Evolutionary conservation across 2,888 invertebrate genomes (phyloP).

Genomic region (Dioctria linearis): DNA sequence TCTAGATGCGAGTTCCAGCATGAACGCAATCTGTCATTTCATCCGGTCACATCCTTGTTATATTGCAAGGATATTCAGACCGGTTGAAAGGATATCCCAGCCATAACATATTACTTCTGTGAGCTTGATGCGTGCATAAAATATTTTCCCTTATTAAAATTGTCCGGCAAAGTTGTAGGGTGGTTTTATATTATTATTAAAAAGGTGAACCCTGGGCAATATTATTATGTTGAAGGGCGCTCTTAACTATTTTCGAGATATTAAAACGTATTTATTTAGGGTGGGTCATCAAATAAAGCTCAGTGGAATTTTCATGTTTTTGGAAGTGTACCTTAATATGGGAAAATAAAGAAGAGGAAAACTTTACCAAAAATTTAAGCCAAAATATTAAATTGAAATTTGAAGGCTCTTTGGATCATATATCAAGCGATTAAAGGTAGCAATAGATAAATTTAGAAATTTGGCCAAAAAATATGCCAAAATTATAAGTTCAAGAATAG

Average conservation of each 20-base stretch:
- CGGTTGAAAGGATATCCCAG: conserved; percentile 32
- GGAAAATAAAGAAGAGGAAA: background rate
- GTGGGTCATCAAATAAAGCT: background rate
- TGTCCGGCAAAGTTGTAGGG: conserved; percentile 28
- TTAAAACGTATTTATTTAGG: conserved; percentile 43
- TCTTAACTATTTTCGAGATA: conserved; percentile 18
- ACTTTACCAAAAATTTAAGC: too few species aligned
- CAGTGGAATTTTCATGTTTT: background rate
- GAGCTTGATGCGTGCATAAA: conserved; percentile 52
- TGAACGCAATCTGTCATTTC: conserved; percentile 56
- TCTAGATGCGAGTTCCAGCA: conserved; percentile 42
- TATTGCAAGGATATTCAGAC: conserved; percentile 53
- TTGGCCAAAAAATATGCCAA: too few species aligned
- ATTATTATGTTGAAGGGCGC: background rate
- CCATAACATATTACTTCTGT: conserved; percentile 29
- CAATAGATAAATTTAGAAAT: too few species aligned
- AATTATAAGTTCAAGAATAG: too few species aligned
- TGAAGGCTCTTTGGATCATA: too few species aligned
- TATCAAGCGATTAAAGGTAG: too few species aligned
- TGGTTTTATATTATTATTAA: conserved; percentile 35
- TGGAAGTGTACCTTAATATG: background rate
- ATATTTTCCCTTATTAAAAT: conserved; percentile 53
- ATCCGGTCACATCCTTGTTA: conserved; percentile 54
- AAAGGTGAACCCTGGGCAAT: conserved; percentile 30
- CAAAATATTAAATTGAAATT: too few species aligned